Evolutionary conservation across 30 jellyfish, hydroid and myxozoan genomes (phyloP), one percentile per base, ranked within the genome.

Genomic region (Turritopsis rubra): DNA sequence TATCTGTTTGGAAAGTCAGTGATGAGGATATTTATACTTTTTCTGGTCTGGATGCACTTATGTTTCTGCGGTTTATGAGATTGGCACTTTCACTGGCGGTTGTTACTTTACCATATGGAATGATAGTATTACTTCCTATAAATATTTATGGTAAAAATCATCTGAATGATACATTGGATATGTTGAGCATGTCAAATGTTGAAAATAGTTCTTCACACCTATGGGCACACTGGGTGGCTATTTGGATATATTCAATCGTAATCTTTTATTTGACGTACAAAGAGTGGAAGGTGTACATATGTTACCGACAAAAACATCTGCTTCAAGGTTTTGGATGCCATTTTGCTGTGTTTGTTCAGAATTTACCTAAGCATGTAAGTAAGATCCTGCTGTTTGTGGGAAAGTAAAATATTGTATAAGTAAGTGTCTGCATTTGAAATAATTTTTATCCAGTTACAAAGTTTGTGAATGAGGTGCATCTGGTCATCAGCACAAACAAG

Each of bases 151-250:
- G 99, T 8, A 96, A 89, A 28, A 81, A 79, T 85, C 24, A 93
- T 1, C 75, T 88, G 66, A 73, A 29, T 65, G 99, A 93, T 78
- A 91, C 89, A 9, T 84, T 93, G 41, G 95, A 86, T 66, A 83
- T 28, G 80, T 71, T 93, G 23, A 89, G 97, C 80, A 82, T 93
- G 96, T 93, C 99, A 52, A 93, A 93, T 72, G 88, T 93, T 72
- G 68, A 52, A 21, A 81, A 54, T 18, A 85, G 78, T 7, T 93
- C 99, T 26, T 66, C 85, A 17, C 80, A 85, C 28, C 29, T 93
- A 28, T 93, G 99, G 99, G 95, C 94, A 8, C 99, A 93, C 79
- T 87, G 96, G 84, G 53, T 93, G 29, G 96, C 95, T 26, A 94
- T 93, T 66, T 93, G 99, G 99, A 72, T 85, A 21, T 93, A 93